Evolutionary conservation across 2,888 invertebrate genomes (phyloP).

Genomic region (Nomada fucata): DNA sequence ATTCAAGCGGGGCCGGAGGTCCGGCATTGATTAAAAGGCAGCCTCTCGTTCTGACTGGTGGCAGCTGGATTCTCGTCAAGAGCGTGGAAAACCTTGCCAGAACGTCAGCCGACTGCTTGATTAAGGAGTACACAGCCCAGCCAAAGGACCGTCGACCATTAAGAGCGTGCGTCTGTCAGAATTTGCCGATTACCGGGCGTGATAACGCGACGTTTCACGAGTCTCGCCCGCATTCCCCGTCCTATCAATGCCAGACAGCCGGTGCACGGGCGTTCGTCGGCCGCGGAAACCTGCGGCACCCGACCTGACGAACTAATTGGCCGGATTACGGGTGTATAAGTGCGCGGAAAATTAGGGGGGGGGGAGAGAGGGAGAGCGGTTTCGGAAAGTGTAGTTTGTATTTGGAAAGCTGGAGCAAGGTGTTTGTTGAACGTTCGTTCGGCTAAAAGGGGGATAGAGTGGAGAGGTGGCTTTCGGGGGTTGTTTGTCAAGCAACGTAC

Average conservation of each 20-base stretch:
- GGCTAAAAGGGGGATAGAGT: neutral
- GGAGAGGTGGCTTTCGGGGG: neutral
- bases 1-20: slow-evolving; percentile 68
- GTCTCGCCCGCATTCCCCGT: slow-evolving; percentile 38
- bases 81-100: slow-evolving; percentile 34
- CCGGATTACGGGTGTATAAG: slow-evolving; percentile 16
- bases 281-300: slow-evolving; percentile 10
- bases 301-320: slow-evolving; percentile 27
- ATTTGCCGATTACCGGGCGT: slow-evolving; percentile 39
- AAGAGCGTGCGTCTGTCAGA: slow-evolving; percentile 35
- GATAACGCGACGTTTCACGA: slow-evolving; percentile 47
- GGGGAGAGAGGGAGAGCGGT: neutral
- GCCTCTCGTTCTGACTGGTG: slow-evolving; percentile 26
- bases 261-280: neutral
- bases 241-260: slow-evolving; percentile 29
- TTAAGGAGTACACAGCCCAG: slow-evolving; percentile 31
- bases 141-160: slow-evolving; percentile 7
- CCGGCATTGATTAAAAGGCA: slow-evolving; percentile 71
- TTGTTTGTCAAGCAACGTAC: slow-evolving; percentile 12
- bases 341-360: slow-evolving; percentile 20
- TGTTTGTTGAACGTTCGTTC: neutral
- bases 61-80: slow-evolving; percentile 52
- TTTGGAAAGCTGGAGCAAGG: neutral
- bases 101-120: slow-evolving; percentile 35
- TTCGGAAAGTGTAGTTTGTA: slow-evolving; percentile 14